These are phyloP conservation scores for Orgyia antiqua DNA, from an alignment of 2,888 invertebrate genomes.

Conservation along the genomic window DNA sequence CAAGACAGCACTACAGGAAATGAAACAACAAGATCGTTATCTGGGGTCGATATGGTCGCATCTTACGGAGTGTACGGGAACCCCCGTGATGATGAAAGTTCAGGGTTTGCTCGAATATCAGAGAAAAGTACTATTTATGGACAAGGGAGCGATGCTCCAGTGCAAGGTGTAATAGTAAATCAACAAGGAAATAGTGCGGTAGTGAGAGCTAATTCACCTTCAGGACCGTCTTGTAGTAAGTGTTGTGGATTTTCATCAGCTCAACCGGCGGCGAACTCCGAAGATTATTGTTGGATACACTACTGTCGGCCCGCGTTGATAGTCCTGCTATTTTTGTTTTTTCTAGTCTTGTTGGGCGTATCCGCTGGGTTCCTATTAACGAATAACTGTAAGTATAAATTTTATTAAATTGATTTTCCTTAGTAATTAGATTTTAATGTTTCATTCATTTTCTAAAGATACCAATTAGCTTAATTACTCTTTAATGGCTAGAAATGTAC, in stretches of 20 bases:
- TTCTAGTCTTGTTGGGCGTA: slow-evolving; percentile 75
- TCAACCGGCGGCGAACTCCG: slow-evolving; percentile 60
- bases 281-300: slow-evolving; percentile 73
- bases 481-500: too few relatives aligned
- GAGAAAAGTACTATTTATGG: slow-evolving; percentile 62
- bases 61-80: slow-evolving; percentile 75
- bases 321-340: slow-evolving; percentile 71
- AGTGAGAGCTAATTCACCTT: slow-evolving; percentile 45
- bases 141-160: slow-evolving; percentile 65
- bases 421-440: too few relatives aligned
- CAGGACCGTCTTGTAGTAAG: slow-evolving; percentile 48
- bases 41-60: slow-evolving; percentile 73
- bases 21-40: slow-evolving; percentile 63
- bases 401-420: too few relatives aligned
- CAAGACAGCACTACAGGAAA: slow-evolving; percentile 54
- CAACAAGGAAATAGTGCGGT: slow-evolving; percentile 74
- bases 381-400: slow-evolving; percentile 75
- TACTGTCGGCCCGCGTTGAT: slow-evolving; percentile 76
- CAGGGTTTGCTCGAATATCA: slow-evolving; percentile 64
- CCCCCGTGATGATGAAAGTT: slow-evolving; percentile 69
- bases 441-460: too few relatives aligned
- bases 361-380: slow-evolving; percentile 78
- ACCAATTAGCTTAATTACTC: too few relatives aligned
- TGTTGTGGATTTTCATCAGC: slow-evolving; percentile 57
- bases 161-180: slow-evolving; percentile 73